Evolutionary conservation across 2,888 invertebrate genomes (phyloP), one percentile per base, ranked within the genome.

Genomic region (Apocheima hispidaria): DNA sequence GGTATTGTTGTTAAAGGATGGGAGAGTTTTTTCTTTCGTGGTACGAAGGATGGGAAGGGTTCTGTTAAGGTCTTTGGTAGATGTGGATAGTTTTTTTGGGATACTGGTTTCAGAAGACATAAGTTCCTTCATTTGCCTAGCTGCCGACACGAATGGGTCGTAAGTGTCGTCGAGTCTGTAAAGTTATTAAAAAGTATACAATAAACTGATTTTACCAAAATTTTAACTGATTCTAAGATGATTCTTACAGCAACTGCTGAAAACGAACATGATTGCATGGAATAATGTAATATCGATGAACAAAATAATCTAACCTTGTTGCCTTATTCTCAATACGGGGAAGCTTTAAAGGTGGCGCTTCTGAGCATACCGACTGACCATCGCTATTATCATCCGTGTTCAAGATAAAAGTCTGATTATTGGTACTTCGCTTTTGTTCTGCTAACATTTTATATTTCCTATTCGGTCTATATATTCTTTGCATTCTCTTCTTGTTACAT

Each of bases 91-190:
- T 79, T 87, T 90, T 85, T 89, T 90, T 71, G 92, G 86, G 72
- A 92, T 84, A 80, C 88, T 91, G 56, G 94, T 94, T 71, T 95
- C 95, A 63, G 95, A 94, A 51, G 95, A 95, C 88, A 97, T 95
- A 33, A 97, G 94, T 79, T 97, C 96, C 87, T 96, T 95, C 91
- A 97, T 94, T 89, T 97, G 97, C 68, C 95, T 95, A 88, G 97
- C 96, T 48, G 97, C 97, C 70, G 95, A 95, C 70, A 95, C 88
- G 86, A 96, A 97, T 51, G 97, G 97, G 86, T 97, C 96, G 87
- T 97, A 96, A 74, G 87, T 93, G 75, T 94, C 94, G 71, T 92
- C 92, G 69, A 88, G 75, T 79, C 93, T 93, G 91, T 74, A 89
- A 90, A 72, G 68, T 69, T 56, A 66, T 43, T 50, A 60, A 65